phyloP scores from a whole-genome alignment of 1,140 invertebrate species.

The Nymphalis io region DNA sequence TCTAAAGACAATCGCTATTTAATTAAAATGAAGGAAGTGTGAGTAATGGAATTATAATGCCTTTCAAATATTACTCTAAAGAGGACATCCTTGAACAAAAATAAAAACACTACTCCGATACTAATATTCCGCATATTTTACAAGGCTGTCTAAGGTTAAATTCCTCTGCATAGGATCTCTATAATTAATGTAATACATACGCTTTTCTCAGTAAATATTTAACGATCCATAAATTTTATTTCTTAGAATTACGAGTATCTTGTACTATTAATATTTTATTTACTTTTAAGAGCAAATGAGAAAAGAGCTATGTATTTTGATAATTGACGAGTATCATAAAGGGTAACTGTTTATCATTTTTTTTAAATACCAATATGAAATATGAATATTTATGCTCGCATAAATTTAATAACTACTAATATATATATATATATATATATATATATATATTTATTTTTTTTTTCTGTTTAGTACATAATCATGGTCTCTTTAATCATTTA shows the following conservation, averaged over 20 bases:
- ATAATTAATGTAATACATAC: neutral
- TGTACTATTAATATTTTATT: neutral
- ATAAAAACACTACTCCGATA: neutral
- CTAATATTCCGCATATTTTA: constrained; percentile 5
- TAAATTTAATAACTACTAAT: too few species aligned
- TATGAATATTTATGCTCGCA: too few species aligned
- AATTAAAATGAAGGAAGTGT: neutral
- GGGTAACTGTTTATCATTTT: too few species aligned
- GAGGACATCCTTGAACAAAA: constrained; percentile 10
- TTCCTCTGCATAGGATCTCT: constrained; percentile 6
- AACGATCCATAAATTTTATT: neutral
- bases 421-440: too few species aligned
- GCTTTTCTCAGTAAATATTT: neutral
- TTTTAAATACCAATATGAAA: too few species aligned
- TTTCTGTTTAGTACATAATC: too few species aligned
- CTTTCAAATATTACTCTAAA: constrained; percentile 10
- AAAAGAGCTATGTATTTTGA: too few species aligned
- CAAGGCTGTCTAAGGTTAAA: constrained; percentile 22
- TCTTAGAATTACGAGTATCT: neutral
- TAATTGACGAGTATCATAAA: too few species aligned
- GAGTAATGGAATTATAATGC: neutral
- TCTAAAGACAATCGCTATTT: neutral
- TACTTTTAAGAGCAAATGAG: neutral
- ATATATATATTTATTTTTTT: too few species aligned
- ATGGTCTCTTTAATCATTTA: too few species aligned